A percentile compares a stretch with the other conserved stretches of the same genome.
phyloP scores from a whole-genome alignment of 2,797 vertebrate species.

The Anniella stebbinsi region DNA sequence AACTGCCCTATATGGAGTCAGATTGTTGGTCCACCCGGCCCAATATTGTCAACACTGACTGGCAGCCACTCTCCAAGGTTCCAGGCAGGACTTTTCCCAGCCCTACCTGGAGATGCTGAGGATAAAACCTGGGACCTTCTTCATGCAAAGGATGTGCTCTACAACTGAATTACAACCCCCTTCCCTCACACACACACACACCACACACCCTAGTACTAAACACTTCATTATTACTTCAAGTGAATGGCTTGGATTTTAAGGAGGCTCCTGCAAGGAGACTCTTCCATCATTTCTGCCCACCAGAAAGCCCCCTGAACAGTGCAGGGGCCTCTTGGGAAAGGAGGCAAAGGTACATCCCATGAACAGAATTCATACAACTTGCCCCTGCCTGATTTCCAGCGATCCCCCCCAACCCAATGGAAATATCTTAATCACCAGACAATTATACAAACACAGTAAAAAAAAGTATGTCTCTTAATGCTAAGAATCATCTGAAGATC shows the following conservation, averaged over 20 bases:
- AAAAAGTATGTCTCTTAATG: neutral
- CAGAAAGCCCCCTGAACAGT: neutral
- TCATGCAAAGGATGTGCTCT: too few relatives aligned
- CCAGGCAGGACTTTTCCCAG: too few relatives aligned
- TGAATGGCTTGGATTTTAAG: neutral
- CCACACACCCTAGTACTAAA: neutral
- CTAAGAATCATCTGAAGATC: constrained; percentile 14
- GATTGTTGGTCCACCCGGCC: too few relatives aligned
- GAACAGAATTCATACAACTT: neutral
- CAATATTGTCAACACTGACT: too few relatives aligned
- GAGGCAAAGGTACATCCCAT: too few relatives aligned
- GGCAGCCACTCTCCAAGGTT: too few relatives aligned
- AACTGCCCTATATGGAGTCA: too few relatives aligned
- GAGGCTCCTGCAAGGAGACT: neutral
- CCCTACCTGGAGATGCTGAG: too few relatives aligned
- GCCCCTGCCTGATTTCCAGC: neutral
- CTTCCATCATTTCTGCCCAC: neutral
- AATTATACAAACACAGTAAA: neutral
- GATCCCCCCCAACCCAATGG: neutral
- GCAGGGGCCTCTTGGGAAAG: neutral
- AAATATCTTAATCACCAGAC: neutral
- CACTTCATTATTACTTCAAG: neutral
- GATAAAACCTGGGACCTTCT: too few relatives aligned
- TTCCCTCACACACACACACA: neutral
- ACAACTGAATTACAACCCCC: too few relatives aligned